Evolutionary conservation across 2,888 invertebrate genomes (phyloP).

Genomic region (Oligia fasciuncula): DNA sequence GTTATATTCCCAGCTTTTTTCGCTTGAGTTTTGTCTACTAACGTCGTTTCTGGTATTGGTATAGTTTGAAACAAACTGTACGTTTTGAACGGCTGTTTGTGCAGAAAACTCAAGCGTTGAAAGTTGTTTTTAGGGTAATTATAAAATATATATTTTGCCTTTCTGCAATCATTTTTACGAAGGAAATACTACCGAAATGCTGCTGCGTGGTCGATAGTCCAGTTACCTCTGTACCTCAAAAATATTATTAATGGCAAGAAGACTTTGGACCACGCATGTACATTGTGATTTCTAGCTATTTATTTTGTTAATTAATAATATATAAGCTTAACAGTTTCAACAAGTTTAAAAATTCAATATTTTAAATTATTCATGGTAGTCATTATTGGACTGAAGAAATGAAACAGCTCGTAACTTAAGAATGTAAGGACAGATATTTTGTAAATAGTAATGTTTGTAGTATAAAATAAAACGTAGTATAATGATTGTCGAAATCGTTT

Average conservation of each 20-base stretch:
- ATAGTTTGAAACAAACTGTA: slow-evolving; percentile 20
- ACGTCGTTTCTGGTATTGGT: slow-evolving; percentile 35
- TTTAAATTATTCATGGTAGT: slow-evolving; percentile 56
- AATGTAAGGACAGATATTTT: slow-evolving; percentile 79
- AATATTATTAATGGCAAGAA: slow-evolving; percentile 46
- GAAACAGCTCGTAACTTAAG: slow-evolving; percentile 66
- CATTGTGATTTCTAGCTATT: slow-evolving; percentile 83
- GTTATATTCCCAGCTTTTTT: slow-evolving; percentile 72
- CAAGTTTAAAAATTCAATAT: slow-evolving; percentile 62
- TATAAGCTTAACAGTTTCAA: slow-evolving; percentile 77
- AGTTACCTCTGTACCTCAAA: slow-evolving; percentile 61
- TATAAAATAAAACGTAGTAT: slow-evolving; percentile 86
- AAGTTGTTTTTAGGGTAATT: slow-evolving; percentile 75
- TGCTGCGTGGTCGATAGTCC: slow-evolving; percentile 72
- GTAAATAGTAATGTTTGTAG: slow-evolving; percentile 86
- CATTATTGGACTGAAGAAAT: slow-evolving; percentile 68
- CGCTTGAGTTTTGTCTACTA: slow-evolving; percentile 66
- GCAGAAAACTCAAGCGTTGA: slow-evolving; percentile 63
- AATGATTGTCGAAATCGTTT: slow-evolving; percentile 84
- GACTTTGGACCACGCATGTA: slow-evolving; percentile 72
- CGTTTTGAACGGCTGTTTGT: slow-evolving; percentile 30
- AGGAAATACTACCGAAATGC: slow-evolving; percentile 83
- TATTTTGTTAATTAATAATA: slow-evolving; percentile 84
- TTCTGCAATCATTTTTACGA: slow-evolving; percentile 88
- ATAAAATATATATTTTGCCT: slow-evolving; percentile 78